Percentiles rank a stretch among this genome's conserved stretches.
phyloP scores from a whole-genome alignment of 1,140 invertebrate species.

The Capitella teleta region DNA sequence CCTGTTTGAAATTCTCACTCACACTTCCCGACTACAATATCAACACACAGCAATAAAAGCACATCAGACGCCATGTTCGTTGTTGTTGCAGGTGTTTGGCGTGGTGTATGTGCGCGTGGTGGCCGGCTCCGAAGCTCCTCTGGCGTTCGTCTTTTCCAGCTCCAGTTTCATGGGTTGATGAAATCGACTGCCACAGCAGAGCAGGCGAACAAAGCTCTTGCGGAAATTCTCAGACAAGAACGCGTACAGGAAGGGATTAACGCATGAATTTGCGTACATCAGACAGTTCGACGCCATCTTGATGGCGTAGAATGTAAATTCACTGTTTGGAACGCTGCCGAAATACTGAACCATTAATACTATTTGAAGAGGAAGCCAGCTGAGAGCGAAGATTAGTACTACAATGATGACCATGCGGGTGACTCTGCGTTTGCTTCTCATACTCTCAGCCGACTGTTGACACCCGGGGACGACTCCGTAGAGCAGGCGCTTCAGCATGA shows the following conservation, averaged over 20 bases:
- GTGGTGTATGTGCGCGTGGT: too few species aligned
- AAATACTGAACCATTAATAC: conserved; percentile 41
- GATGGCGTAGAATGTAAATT: conserved; percentile 49
- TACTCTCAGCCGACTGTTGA: conserved; percentile 54
- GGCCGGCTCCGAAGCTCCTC: too few species aligned
- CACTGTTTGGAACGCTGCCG: conserved; percentile 41
- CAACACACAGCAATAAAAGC: too few species aligned
- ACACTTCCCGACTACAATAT: too few species aligned
- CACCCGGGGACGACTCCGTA: conserved; percentile 57
- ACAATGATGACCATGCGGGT: conserved; percentile 88
- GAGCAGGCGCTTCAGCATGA: conserved; percentile 58
- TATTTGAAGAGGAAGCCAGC: conserved; percentile 87
- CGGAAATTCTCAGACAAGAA: conserved; percentile 12
- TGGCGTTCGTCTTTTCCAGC: too few species aligned
- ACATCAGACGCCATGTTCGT: too few species aligned
- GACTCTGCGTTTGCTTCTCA: conserved; percentile 71
- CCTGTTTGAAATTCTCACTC: too few species aligned
- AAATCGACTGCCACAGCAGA: neutral
- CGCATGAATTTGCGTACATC: conserved; percentile 11
- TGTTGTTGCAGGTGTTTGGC: too few species aligned
- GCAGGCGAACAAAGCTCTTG: conserved; percentile 8
- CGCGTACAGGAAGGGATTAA: conserved; percentile 12
- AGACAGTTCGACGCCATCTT: conserved; percentile 75
- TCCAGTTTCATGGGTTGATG: conserved; percentile 3
- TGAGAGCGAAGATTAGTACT: conserved; percentile 85